Conservation (phyloP, 2,113 vertebrate genomes). For the Plectropomus leopardus region DNA sequence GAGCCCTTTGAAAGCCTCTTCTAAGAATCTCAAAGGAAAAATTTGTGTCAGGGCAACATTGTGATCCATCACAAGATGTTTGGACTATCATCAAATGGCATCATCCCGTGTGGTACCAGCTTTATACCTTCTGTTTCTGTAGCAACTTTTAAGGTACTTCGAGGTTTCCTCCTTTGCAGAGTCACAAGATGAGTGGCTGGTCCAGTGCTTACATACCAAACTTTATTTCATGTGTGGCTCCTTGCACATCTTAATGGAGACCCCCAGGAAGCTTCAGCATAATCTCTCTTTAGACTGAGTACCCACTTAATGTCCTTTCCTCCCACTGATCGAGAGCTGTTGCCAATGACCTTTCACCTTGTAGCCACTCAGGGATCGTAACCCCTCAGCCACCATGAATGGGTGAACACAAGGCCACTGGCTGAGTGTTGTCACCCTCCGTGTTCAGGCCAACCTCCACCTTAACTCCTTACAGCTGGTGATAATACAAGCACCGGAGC, state of each 20-base stretch:
- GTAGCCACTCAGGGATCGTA: conserved; percentile 65
- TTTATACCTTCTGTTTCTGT: neutral
- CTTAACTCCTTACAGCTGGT: conserved; percentile 69
- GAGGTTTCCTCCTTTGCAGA: neutral
- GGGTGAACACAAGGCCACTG: conserved; percentile 69
- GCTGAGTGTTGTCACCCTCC: conserved; percentile 68
- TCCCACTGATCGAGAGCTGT: conserved; percentile 67
- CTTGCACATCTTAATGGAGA: conserved; percentile 14
- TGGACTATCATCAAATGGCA: conserved; percentile 1
- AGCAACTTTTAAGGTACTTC: neutral
- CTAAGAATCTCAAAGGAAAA: conserved; percentile 41
- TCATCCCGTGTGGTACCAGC: neutral
- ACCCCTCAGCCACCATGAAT: conserved; percentile 76
- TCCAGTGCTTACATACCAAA: neutral
- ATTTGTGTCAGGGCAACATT: conserved; percentile 23
- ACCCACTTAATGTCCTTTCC: conserved; percentile 47
- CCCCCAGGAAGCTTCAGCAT: conserved; percentile 5
- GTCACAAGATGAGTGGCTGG: neutral
- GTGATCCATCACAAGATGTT: conserved; percentile 42
- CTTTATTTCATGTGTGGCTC: neutral
- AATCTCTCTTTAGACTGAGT: conserved; percentile 45
- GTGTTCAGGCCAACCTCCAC: conserved; percentile 68
- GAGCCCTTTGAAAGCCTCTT: conserved; percentile 31
- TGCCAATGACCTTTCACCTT: conserved; percentile 74
- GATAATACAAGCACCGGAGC: conserved; percentile 67